These are phyloP conservation scores for Fragum sueziense DNA, from an alignment of 2,888 invertebrate species.

Conservation along the genomic window DNA sequence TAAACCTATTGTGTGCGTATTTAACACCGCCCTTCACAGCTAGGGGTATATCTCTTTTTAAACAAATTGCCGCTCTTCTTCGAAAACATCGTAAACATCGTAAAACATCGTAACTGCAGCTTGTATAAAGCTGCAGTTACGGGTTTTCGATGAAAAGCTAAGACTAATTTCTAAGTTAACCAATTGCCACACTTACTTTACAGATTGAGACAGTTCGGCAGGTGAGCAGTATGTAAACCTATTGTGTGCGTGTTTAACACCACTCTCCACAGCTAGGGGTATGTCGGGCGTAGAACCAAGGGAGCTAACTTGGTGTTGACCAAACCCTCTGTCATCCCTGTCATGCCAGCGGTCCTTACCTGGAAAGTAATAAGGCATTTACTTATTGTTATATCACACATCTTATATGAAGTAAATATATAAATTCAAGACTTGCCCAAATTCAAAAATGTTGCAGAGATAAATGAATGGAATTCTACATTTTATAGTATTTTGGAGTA, in stretches of 20 bases:
- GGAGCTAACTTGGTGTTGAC: constrained; percentile 49
- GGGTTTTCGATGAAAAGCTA: too few species aligned
- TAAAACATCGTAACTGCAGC: too few species aligned
- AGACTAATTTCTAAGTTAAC: too few species aligned
- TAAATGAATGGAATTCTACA: too few species aligned
- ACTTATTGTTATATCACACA: too few species aligned
- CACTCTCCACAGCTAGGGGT: constrained; percentile 20
- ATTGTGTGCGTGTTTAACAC: constrained; percentile 24
- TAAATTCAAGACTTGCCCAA: background rate
- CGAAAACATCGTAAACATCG: too few species aligned
- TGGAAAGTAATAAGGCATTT: too few species aligned
- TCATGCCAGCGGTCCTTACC: constrained; percentile 48
- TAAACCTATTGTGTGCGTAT: constrained; percentile 49
- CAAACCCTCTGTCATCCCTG: constrained; percentile 68
- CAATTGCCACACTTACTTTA: constrained; percentile 5
- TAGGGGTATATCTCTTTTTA: constrained; percentile 52
- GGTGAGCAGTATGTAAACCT: constrained; percentile 66
- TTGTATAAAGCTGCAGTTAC: too few species aligned
- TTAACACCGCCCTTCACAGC: constrained; percentile 8
- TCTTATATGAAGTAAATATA: too few species aligned
- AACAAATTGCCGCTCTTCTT: too few species aligned
- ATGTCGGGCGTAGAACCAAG: constrained; percentile 65
- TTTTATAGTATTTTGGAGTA: too few species aligned
- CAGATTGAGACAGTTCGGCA: constrained; percentile 56
- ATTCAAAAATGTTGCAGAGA: too few species aligned